A percentile compares a stretch with the other conserved stretches of the same genome.
These are phyloP conservation scores for Bombylius discolor DNA, from an alignment of 2,888 invertebrate genomes.

Conservation along the genomic window DNA sequence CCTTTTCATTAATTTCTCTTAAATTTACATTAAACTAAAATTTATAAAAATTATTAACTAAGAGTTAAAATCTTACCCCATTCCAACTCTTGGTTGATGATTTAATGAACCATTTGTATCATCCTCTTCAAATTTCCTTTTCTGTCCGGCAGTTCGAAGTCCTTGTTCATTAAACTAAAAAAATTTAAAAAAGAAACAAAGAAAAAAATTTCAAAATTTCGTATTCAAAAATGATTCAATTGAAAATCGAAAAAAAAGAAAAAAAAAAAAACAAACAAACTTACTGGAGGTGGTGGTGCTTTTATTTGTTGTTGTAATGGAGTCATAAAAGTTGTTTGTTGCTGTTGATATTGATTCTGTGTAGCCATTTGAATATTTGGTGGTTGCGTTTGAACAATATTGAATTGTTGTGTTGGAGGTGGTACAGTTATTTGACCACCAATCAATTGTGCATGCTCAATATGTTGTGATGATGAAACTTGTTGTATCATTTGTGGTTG, in stretches of 20 bases:
- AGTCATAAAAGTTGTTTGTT: constrained; percentile 6
- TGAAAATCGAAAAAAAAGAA: no score
- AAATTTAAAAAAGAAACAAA: neutral
- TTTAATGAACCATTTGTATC: constrained; percentile 4
- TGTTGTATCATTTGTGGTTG: constrained; percentile 13
- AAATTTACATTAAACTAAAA: no score
- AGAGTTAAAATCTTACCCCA: constrained; percentile 15
- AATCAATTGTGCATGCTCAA: constrained; percentile 10
- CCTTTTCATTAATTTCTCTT: no score
- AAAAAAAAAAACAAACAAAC: neutral
- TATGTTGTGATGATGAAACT: constrained; percentile 7
- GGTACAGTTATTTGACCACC: constrained; percentile 6
- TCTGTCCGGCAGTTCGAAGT: constrained; percentile 1
- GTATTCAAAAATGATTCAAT: no score
- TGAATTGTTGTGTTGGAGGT: constrained; percentile 11
- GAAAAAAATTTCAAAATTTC: no score
- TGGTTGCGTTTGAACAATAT: constrained; percentile 5
- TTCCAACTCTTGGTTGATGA: constrained; percentile 15
- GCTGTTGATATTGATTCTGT: constrained; percentile 3
- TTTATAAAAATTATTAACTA: no score
- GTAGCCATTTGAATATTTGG: neutral
- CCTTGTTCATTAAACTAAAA: neutral
- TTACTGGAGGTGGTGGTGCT: constrained; percentile 2
- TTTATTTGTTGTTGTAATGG: constrained; percentile 8
- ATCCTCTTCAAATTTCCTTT: constrained; percentile 14